phyloP scores from a whole-genome alignment of 2,797 vertebrate species.

The Pseudocheirus occidentalis region DNA sequence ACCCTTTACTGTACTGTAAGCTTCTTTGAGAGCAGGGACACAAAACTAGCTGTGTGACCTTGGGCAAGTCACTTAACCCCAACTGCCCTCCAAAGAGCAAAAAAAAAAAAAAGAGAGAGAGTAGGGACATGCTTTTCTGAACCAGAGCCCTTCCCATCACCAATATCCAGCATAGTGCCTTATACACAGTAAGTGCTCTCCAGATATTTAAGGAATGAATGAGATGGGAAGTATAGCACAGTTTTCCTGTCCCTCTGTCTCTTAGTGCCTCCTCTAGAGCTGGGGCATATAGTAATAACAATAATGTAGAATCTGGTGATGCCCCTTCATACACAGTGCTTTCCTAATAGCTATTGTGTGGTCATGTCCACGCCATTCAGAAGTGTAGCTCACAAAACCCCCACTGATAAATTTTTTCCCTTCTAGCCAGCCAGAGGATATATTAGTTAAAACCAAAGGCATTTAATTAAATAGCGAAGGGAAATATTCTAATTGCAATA shows the following conservation, averaged over 20 bases:
- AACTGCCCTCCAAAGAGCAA: too few relatives aligned
- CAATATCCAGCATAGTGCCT: neutral
- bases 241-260: neutral
- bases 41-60: too few relatives aligned
- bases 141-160: neutral
- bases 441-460: neutral
- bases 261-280: neutral
- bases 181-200: neutral
- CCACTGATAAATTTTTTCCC: neutral
- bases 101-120: too few relatives aligned
- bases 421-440: neutral
- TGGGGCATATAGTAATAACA: neutral
- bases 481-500: too few relatives aligned
- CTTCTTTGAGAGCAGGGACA: neutral
- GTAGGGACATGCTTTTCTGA: neutral
- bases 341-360: neutral
- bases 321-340: neutral
- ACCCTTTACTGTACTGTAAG: neutral
- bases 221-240: neutral
- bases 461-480: neutral
- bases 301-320: neutral
- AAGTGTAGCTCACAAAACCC: neutral
- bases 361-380: neutral
- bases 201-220: neutral
- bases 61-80: too few relatives aligned